Conservation (phyloP, 2,797 vertebrate genomes). For the Acipenser ruthenus region DNA sequence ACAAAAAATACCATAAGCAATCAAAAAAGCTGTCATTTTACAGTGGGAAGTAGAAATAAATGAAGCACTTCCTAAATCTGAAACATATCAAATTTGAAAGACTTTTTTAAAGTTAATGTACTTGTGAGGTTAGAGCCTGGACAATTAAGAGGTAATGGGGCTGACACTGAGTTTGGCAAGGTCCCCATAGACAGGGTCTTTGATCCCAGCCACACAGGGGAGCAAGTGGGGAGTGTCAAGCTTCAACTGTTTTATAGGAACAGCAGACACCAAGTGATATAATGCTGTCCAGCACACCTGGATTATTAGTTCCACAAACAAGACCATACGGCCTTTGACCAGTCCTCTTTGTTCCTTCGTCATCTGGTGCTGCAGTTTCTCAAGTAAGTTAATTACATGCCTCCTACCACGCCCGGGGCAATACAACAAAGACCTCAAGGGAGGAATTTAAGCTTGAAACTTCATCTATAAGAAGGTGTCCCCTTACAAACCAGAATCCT, state of each 20-base stretch:
- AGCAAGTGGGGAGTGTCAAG: slow-evolving; percentile 6
- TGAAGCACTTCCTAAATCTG: too few relatives aligned
- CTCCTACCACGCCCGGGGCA: slow-evolving; percentile 14
- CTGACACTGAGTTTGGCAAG: too few relatives aligned
- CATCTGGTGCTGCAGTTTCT: slow-evolving; percentile 18
- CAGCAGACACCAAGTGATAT: slow-evolving; percentile 23
- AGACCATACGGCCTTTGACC: slow-evolving; percentile 51
- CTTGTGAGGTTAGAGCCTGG: too few relatives aligned
- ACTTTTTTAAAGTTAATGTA: too few relatives aligned
- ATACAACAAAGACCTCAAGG: slow-evolving; percentile 7
- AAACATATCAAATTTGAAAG: too few relatives aligned
- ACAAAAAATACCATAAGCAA: too few relatives aligned
- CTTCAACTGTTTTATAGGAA: slow-evolving; percentile 24
- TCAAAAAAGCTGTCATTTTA: too few relatives aligned
- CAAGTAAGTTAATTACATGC: slow-evolving; percentile 10
- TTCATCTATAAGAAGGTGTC: slow-evolving; percentile 1
- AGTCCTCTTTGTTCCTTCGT: slow-evolving; percentile 40
- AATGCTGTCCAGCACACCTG: slow-evolving; percentile 47
- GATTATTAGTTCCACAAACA: slow-evolving; percentile 48
- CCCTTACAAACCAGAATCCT: background rate
- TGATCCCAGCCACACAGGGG: too few relatives aligned
- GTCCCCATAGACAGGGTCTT: too few relatives aligned
- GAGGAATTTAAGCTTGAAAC: slow-evolving; percentile 5
- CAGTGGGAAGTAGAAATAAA: too few relatives aligned
- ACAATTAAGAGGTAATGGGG: too few relatives aligned